Evolutionary conservation across 2,888 invertebrate genomes (phyloP).

Genomic region (Eudasyphora cyanicolor): DNA sequence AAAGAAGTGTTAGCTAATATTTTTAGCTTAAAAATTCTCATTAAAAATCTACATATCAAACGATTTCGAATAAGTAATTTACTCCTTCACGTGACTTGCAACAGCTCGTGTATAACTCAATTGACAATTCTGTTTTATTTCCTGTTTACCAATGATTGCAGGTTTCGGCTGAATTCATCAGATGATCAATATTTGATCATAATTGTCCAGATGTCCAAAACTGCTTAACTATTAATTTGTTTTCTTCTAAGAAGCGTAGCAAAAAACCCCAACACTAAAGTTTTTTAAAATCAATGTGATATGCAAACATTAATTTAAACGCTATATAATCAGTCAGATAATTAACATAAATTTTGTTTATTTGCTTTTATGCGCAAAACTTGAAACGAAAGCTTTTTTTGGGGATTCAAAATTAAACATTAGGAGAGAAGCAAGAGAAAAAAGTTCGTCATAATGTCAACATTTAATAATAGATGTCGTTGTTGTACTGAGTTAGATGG

Average conservation of each 20-base stretch:
- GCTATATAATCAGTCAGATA: neutral
- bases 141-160: neutral
- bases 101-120: too few relatives aligned
- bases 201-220: neutral
- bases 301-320: neutral
- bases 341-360: slow-evolving; percentile 10
- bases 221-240: neutral
- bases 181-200: neutral
- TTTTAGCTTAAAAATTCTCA: too few relatives aligned
- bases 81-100: too few relatives aligned
- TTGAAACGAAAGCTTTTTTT: neutral
- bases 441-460: neutral
- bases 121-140: neutral
- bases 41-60: too few relatives aligned
- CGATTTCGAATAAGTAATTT: too few relatives aligned
- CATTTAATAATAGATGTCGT: slow-evolving; percentile 9
- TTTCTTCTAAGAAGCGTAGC: neutral
- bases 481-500: too few relatives aligned
- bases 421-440: neutral
- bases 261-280: neutral
- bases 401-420: too few relatives aligned
- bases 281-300: neutral
- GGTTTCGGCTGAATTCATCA: too few relatives aligned
- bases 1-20: too few relatives aligned
- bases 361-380: neutral